Percentiles rank a stretch among this genome's conserved stretches.
phyloP scores from a whole-genome alignment of 1,140 invertebrate genomes.

The Eriosoma lanigerum region DNA sequence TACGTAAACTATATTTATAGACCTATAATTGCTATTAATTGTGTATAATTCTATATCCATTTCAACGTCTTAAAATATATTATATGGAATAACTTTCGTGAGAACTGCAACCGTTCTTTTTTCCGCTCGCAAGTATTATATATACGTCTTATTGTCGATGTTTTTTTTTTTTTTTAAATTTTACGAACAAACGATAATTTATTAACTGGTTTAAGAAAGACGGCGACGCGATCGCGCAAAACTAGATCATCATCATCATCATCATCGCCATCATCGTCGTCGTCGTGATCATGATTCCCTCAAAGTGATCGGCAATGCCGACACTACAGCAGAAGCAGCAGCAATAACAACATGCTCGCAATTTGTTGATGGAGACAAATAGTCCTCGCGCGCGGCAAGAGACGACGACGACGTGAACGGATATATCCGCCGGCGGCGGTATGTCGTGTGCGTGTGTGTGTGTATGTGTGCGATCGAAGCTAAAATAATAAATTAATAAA shows the following conservation, averaged over 20 bases:
- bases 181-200: constrained; percentile 4
- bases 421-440: neutral
- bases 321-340: neutral
- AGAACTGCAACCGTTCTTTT: constrained; percentile 2
- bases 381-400: constrained; percentile 17
- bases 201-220: constrained; percentile 46
- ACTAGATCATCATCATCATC: constrained; percentile 29
- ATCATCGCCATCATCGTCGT: too few species aligned
- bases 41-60: too few species aligned
- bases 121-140: too few species aligned
- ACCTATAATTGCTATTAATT: too few species aligned
- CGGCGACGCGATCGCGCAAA: constrained; percentile 1
- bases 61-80: too few species aligned
- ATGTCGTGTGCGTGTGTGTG: neutral
- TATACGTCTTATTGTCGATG: neutral
- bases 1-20: too few species aligned
- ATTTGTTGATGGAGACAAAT: constrained; percentile 51
- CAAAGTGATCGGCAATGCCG: constrained; percentile 36
- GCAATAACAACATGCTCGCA: constrained; percentile 11
- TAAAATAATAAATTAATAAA: neutral
- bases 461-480: neutral
- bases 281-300: neutral
- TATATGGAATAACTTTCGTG: too few species aligned
- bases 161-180: neutral
- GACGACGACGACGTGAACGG: neutral